Percentiles rank a stretch among this genome's conserved stretches.
These are phyloP conservation scores for Stenichneumon culpator DNA, from an alignment of 2,888 invertebrate species.

Conservation along the genomic window DNA sequence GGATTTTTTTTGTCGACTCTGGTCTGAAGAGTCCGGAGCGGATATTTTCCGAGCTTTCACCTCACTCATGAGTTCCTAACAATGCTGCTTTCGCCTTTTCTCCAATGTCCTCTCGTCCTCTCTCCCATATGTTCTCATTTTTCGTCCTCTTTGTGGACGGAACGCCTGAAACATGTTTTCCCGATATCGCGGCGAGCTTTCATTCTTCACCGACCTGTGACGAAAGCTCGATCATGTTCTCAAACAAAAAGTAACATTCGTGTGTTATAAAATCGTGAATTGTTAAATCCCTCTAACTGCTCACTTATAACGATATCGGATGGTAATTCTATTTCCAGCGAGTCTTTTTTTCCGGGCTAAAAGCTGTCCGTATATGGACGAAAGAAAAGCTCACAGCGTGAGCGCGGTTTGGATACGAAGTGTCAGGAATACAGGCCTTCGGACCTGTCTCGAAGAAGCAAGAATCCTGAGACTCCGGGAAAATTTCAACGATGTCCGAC, in stretches of 20 bases:
- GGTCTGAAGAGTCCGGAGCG: too few relatives aligned
- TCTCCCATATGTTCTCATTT: conserved; percentile 53
- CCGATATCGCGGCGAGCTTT: conserved; percentile 73
- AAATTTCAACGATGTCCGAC: neutral
- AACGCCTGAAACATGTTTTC: conserved; percentile 65
- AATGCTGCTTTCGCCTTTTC: conserved; percentile 67
- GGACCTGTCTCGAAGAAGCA: too few relatives aligned
- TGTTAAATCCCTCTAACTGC: neutral
- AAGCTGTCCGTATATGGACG: too few relatives aligned
- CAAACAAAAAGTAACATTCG: neutral
- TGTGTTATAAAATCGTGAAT: neutral
- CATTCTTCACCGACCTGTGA: conserved; percentile 70
- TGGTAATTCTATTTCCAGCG: neutral
- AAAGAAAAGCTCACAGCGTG: neutral
- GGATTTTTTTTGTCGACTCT: too few relatives aligned
- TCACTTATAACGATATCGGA: neutral
- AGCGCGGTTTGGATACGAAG: too few relatives aligned
- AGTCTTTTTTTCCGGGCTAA: neutral
- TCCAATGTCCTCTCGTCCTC: conserved; percentile 62
- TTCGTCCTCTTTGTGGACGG: conserved; percentile 22
- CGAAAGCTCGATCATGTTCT: neutral
- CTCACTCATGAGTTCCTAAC: conserved; percentile 67
- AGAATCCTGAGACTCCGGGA: conserved; percentile 11
- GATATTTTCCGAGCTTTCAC: conserved; percentile 26
- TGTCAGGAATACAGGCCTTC: too few relatives aligned